A percentile compares a stretch with the other conserved stretches of the same genome.
Evolutionary conservation across 2,888 invertebrate species (phyloP).

Genomic region (Polietes domitor): DNA sequence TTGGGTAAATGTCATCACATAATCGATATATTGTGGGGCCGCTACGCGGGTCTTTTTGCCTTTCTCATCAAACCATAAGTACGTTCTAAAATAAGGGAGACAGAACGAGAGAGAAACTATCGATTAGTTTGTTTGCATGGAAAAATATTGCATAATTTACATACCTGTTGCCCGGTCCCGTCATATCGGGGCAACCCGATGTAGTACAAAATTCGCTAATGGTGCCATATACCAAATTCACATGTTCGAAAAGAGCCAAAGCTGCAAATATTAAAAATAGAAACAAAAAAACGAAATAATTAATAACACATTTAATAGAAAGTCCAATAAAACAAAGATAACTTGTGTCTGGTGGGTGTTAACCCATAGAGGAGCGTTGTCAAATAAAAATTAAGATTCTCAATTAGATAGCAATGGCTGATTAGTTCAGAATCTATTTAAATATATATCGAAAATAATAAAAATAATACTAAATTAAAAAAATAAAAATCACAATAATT

Average conservation of each 20-base stretch:
- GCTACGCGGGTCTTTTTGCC: constrained; percentile 98
- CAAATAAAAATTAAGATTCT: too few relatives aligned
- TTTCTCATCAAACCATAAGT: constrained; percentile 99
- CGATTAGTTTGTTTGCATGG: not conserved
- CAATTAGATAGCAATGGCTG: too few relatives aligned
- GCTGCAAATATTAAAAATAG: constrained; percentile 83
- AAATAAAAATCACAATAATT: too few relatives aligned
- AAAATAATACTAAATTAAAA: too few relatives aligned
- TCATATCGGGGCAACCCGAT: constrained; percentile 97
- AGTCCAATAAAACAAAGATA: not conserved
- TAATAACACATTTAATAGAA: not conserved
- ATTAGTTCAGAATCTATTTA: too few relatives aligned
- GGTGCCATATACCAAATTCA: constrained; percentile 98
- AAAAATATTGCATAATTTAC: constrained; percentile 61
- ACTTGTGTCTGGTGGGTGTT: not conserved
- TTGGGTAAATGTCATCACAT: constrained; percentile 99
- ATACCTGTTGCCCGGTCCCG: constrained; percentile 96
- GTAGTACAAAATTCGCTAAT: constrained; percentile 99
- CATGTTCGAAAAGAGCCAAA: constrained; percentile 98
- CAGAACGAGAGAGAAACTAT: constrained; percentile 9
- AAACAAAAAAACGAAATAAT: not conserved
- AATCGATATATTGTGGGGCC: constrained; percentile 99
- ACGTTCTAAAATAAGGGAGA: constrained; percentile 85
- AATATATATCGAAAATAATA: too few relatives aligned
- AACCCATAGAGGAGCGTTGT: not conserved